Conservation (phyloP, 2,113 vertebrate species). For the Lanius collurio region DNA sequence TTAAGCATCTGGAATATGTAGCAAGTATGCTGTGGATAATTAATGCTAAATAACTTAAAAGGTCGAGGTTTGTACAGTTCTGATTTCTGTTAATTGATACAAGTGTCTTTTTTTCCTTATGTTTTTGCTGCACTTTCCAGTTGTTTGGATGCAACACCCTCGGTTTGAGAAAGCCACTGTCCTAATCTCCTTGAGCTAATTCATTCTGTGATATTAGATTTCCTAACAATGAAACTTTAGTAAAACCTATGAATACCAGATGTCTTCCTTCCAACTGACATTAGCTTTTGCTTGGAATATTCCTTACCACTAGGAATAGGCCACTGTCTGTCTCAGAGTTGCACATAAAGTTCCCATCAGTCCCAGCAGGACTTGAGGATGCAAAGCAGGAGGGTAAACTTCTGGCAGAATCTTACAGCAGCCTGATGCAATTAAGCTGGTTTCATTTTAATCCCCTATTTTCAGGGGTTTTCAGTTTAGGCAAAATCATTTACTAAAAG, state of each 20-base stretch:
- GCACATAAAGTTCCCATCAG: not conserved
- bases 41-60: not conserved
- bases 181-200: not conserved
- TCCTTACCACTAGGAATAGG: not conserved
- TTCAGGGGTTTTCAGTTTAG: constrained; percentile 26
- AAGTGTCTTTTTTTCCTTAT: not conserved
- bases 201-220: not conserved
- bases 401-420: not conserved
- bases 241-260: not conserved
- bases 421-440: not conserved
- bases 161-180: not conserved
- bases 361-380: not conserved
- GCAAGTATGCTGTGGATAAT: not conserved
- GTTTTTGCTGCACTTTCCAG: not conserved
- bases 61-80: not conserved
- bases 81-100: not conserved
- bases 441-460: constrained; percentile 28
- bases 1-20: not conserved
- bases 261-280: not conserved
- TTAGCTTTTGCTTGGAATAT: not conserved
- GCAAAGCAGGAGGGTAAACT: not conserved
- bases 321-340: not conserved
- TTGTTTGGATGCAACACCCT: not conserved
- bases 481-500: not conserved
- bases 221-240: not conserved